Percentiles rank a stretch among this genome's conserved stretches.
These are phyloP conservation scores for Salarias fasciatus DNA, from an alignment of 2,797 vertebrate species.

Conservation along the genomic window DNA sequence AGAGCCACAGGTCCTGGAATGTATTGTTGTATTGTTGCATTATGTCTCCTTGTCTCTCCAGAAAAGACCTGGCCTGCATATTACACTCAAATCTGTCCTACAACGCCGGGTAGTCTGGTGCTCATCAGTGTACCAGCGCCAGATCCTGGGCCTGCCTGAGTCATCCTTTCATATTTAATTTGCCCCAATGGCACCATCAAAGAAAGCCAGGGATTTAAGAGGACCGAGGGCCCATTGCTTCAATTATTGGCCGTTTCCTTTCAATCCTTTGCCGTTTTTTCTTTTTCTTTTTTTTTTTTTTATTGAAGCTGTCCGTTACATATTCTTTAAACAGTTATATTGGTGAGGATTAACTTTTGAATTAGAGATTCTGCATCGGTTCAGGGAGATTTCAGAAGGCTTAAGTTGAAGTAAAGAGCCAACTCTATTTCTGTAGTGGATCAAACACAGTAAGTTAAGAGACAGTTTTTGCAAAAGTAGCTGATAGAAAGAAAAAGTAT, in stretches of 20 bases:
- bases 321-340: not conserved
- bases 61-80: conserved; percentile 51
- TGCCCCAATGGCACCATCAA: conserved; percentile 32
- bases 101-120: conserved; percentile 38
- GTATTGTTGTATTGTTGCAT: conserved; percentile 31
- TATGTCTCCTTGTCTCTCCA: conserved; percentile 40
- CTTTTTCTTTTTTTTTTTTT: too few relatives aligned
- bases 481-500: too few relatives aligned
- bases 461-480: too few relatives aligned
- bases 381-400: conserved; percentile 5
- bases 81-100: conserved; percentile 42
- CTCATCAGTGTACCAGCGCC: conserved; percentile 45
- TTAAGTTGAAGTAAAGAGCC: not conserved
- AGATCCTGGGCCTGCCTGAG: conserved; percentile 41
- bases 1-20: conserved; percentile 29
- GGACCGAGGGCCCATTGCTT: conserved; percentile 3
- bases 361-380: not conserved
- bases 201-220: conserved; percentile 23
- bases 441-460: too few relatives aligned
- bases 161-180: conserved; percentile 47
- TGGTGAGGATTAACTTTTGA: conserved; percentile 18
- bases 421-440: not conserved
- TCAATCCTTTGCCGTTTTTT: conserved; percentile 12
- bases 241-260: conserved; percentile 24
- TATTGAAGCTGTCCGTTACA: too few relatives aligned